These are phyloP conservation scores for Tipula confusa DNA, from an alignment of 2,888 invertebrate genomes.

Conservation along the genomic window DNA sequence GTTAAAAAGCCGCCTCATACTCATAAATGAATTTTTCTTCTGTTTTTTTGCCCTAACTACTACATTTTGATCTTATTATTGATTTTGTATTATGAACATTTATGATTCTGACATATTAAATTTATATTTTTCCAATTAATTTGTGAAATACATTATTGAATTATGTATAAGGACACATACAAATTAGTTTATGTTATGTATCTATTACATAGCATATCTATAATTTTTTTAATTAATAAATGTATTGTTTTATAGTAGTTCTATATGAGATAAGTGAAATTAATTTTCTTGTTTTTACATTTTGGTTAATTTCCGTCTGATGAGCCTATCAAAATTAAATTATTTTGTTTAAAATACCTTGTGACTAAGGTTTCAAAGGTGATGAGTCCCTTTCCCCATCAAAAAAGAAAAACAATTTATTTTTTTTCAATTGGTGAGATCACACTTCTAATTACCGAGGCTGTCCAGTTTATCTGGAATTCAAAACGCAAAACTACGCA, in stretches of 20 bases:
- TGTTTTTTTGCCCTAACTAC: background rate
- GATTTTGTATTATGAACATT: background rate
- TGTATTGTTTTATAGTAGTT: background rate
- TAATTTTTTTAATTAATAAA: background rate
- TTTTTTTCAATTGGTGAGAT: too few species aligned
- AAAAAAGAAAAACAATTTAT: too few species aligned
- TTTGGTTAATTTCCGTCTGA: too few species aligned
- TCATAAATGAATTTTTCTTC: background rate
- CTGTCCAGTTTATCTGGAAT: too few species aligned
- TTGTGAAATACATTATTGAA: background rate
- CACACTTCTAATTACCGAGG: too few species aligned
- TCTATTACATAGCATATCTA: too few species aligned
- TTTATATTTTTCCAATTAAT: constrained; percentile 6
- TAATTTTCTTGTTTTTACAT: too few species aligned
- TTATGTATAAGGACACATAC: background rate
- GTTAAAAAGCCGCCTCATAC: constrained; percentile 12
- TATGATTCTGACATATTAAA: background rate
- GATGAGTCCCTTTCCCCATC: too few species aligned
- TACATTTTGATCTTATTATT: background rate
- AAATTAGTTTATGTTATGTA: background rate
- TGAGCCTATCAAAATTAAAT: too few species aligned
- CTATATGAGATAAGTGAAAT: background rate
- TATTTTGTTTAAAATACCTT: too few species aligned
- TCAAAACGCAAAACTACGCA: too few species aligned
- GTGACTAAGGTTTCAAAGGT: too few species aligned